Conservation (phyloP, 2,113 vertebrate genomes). For the Protobothrops flavoviridis region DNA sequence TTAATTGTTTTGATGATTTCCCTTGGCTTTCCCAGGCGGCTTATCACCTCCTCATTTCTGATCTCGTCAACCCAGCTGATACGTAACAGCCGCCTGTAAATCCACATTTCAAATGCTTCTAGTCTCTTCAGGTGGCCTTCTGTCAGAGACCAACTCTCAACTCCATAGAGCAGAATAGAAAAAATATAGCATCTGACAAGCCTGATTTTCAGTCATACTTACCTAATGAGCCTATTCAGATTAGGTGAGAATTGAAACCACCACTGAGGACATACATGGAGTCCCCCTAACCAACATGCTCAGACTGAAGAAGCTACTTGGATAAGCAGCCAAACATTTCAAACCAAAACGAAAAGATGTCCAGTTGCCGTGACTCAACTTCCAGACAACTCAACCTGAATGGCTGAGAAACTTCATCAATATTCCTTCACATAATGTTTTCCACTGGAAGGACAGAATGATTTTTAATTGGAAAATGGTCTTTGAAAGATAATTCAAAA, state of each 20-base stretch:
- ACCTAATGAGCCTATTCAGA: neutral
- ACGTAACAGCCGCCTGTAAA: too few species aligned
- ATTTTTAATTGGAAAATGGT: conserved; percentile 81
- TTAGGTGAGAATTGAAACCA: neutral
- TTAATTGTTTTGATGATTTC: too few species aligned
- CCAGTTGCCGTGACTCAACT: neutral
- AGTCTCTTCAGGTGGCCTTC: too few species aligned
- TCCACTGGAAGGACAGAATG: conserved; percentile 68
- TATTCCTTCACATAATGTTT: conserved; percentile 78
- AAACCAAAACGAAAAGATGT: neutral
- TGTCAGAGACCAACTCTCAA: too few species aligned
- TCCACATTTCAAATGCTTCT: too few species aligned
- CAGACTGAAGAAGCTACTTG: neutral
- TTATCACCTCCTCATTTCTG: too few species aligned
- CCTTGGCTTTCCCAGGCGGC: too few species aligned
- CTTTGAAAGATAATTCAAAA: conserved; percentile 64
- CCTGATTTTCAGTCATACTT: too few species aligned
- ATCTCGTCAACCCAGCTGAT: too few species aligned
- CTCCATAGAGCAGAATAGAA: too few species aligned
- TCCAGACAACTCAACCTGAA: neutral
- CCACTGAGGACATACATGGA: neutral
- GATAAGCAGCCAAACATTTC: too few species aligned
- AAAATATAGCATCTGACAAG: too few species aligned
- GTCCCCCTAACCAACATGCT: neutral
- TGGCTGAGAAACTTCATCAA: neutral